Conservation (phyloP, 2,113 vertebrate genomes). For the Caracal caracal region DNA sequence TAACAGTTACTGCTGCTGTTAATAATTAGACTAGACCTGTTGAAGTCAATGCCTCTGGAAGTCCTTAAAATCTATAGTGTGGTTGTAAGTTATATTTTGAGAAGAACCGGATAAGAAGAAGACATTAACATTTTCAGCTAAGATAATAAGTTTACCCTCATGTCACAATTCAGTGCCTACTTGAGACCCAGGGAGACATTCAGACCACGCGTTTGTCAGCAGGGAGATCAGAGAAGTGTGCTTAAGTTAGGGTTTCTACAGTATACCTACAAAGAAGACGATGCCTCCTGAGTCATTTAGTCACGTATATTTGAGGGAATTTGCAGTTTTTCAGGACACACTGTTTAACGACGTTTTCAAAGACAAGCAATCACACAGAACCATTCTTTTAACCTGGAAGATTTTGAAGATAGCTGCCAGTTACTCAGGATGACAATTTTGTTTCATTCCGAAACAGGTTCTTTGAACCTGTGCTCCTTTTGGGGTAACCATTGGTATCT, state of each 20-base stretch:
- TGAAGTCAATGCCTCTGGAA: conserved; percentile 14
- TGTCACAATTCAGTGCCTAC: neutral
- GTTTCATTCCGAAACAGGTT: neutral
- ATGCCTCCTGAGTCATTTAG: neutral
- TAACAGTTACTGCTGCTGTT: neutral
- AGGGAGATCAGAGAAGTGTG: neutral
- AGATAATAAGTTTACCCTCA: neutral
- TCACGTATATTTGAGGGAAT: neutral
- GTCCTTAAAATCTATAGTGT: conserved; percentile 2
- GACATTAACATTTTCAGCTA: too few relatives aligned
- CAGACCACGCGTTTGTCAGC: neutral
- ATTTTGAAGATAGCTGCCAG: neutral
- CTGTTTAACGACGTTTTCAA: neutral
- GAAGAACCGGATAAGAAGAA: neutral
- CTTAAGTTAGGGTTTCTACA: neutral
- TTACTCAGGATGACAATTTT: neutral
- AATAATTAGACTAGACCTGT: neutral
- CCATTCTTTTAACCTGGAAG: neutral
- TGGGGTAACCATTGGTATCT: neutral
- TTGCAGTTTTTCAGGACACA: neutral
- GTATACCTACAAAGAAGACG: too few relatives aligned
- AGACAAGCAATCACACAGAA: neutral
- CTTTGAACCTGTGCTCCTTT: too few relatives aligned
- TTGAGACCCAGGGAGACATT: neutral
- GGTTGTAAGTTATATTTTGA: neutral